Evolutionary conservation across 1,140 invertebrate genomes (phyloP).

Genomic region (Frieseomelitta varia): DNA sequence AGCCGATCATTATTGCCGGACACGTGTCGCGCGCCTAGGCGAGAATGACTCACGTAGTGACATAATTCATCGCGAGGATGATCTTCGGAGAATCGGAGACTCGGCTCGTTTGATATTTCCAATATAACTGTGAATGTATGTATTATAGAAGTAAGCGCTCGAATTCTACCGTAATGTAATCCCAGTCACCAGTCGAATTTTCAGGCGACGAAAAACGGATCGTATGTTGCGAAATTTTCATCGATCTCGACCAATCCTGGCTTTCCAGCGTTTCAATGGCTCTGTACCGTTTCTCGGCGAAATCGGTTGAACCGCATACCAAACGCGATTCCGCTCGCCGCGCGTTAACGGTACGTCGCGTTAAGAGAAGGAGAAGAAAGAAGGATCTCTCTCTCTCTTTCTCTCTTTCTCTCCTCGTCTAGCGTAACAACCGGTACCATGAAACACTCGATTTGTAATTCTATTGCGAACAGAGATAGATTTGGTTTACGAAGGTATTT

Average conservation of each 20-base stretch:
- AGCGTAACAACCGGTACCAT: not conserved
- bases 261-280: too few relatives aligned
- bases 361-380: not conserved
- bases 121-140: not conserved
- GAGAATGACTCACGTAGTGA: not conserved
- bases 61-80: not conserved
- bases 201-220: not conserved
- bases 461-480: not conserved
- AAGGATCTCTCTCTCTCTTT: not conserved
- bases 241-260: not conserved
- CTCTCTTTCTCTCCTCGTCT: too few relatives aligned
- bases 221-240: not conserved
- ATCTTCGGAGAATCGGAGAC: not conserved
- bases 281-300: conserved; percentile 44
- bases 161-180: not conserved
- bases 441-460: not conserved
- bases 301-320: conserved; percentile 34
- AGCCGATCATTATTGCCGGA: not conserved
- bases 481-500: too few relatives aligned
- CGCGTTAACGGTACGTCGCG: conserved; percentile 20
- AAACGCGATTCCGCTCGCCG: not conserved
- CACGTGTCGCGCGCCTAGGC: not conserved
- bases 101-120: not conserved
- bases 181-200: not conserved
- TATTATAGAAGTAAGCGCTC: not conserved